Conservation (phyloP, 2,113 vertebrate genomes). For the Rhinolophus ferrumequinum region DNA sequence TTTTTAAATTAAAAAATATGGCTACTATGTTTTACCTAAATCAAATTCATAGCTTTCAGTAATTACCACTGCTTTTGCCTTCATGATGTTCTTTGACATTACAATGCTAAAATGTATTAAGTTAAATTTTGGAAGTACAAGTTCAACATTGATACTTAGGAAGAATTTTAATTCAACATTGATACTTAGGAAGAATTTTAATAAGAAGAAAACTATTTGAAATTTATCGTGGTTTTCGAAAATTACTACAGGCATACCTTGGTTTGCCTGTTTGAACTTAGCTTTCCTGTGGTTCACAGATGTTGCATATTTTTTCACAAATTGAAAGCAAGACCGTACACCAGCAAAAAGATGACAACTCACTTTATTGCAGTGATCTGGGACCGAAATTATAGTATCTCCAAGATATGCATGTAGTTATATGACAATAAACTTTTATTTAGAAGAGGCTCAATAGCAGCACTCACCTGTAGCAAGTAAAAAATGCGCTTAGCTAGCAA, state of each 20-base stretch:
- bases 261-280: not conserved
- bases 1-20: slow-evolving; percentile 26
- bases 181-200: slow-evolving; percentile 40
- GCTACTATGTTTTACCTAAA: not conserved
- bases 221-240: slow-evolving; percentile 30
- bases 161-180: slow-evolving; percentile 38
- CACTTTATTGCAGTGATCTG: not conserved
- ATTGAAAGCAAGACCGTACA: not conserved
- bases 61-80: not conserved
- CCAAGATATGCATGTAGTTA: not conserved
- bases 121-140: slow-evolving; percentile 4
- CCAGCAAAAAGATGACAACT: not conserved
- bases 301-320: not conserved
- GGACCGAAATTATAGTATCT: not conserved
- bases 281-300: not conserved
- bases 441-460: not conserved
- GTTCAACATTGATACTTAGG: not conserved
- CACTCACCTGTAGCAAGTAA: slow-evolving; percentile 29
- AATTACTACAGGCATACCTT: not conserved
- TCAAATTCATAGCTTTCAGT: not conserved
- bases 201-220: not conserved
- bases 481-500: not conserved
- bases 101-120: not conserved
- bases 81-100: slow-evolving; percentile 2
- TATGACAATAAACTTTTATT: slow-evolving; percentile 8